phyloP scores from a whole-genome alignment of 2,113 vertebrate species.

The Lates calcarifer region DNA sequence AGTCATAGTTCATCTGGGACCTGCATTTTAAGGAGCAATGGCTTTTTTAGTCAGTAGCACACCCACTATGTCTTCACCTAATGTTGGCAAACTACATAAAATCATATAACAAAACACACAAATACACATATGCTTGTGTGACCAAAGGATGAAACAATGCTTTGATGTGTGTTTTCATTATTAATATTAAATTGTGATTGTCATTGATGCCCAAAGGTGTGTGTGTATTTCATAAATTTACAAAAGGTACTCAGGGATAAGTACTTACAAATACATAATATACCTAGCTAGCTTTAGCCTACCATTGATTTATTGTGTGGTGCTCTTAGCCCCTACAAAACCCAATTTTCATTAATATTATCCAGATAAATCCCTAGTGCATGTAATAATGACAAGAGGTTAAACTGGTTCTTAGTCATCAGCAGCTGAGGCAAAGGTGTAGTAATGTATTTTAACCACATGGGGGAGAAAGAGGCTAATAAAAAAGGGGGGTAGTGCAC shows the following conservation, averaged over 20 bases:
- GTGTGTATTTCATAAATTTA: too few relatives aligned
- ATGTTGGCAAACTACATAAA: too few relatives aligned
- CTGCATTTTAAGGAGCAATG: too few relatives aligned
- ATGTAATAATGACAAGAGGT: not conserved
- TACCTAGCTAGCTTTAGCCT: not conserved
- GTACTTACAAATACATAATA: not conserved
- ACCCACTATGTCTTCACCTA: too few relatives aligned
- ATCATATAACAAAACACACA: too few relatives aligned
- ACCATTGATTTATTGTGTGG: not conserved
- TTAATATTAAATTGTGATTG: too few relatives aligned
- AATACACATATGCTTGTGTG: too few relatives aligned
- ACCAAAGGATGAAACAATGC: too few relatives aligned
- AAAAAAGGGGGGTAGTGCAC: not conserved
- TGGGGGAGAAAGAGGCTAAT: constrained; percentile 39
- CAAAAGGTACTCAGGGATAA: too few relatives aligned
- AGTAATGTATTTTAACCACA: constrained; percentile 52
- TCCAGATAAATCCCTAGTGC: not conserved
- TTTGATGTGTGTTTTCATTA: not conserved
- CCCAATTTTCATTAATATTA: not conserved
- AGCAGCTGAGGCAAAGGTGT: not conserved
- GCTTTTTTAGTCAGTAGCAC: too few relatives aligned
- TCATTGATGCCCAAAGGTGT: too few relatives aligned
- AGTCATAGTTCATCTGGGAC: too few relatives aligned
- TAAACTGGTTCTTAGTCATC: not conserved
- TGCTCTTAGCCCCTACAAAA: not conserved